Evolutionary conservation across 2,888 invertebrate genomes (phyloP).

Genomic region (Pachliopta kotzebuea): DNA sequence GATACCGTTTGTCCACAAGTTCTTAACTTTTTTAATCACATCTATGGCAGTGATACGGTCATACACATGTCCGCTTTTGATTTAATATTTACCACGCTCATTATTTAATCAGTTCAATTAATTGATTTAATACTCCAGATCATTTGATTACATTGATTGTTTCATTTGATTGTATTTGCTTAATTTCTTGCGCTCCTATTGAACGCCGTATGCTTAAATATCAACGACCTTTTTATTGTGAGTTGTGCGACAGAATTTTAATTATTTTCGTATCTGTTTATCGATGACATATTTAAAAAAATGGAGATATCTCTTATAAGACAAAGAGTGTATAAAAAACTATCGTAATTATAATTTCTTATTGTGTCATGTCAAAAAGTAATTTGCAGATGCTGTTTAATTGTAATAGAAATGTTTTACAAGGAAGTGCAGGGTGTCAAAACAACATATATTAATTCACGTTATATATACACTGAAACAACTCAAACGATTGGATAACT

Average conservation of each 20-base stretch:
- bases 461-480: not conserved
- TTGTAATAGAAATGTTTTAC: not conserved
- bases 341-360: not conserved
- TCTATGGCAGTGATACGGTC: not conserved
- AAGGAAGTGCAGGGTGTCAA: not conserved
- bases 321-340: slow-evolving; percentile 1
- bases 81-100: slow-evolving; percentile 18
- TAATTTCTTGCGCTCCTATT: slow-evolving; percentile 41
- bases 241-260: slow-evolving; percentile 46
- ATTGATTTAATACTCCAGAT: slow-evolving; percentile 29
- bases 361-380: not conserved
- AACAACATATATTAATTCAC: not conserved
- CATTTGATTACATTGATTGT: slow-evolving; percentile 29
- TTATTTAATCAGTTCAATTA: slow-evolving; percentile 27
- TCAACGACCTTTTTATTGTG: slow-evolving; percentile 51
- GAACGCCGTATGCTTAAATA: slow-evolving; percentile 40
- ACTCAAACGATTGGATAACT: too few relatives aligned
- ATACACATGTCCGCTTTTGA: too few relatives aligned
- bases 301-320: slow-evolving; percentile 15
- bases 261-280: slow-evolving; percentile 39
- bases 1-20: not conserved
- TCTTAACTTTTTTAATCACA: not conserved
- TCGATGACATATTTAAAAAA: slow-evolving; percentile 30
- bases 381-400: not conserved
- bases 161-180: slow-evolving; percentile 41